Evolutionary conservation across 2,888 invertebrate genomes (phyloP).

Genomic region (Tetanocera ferruginea): DNA sequence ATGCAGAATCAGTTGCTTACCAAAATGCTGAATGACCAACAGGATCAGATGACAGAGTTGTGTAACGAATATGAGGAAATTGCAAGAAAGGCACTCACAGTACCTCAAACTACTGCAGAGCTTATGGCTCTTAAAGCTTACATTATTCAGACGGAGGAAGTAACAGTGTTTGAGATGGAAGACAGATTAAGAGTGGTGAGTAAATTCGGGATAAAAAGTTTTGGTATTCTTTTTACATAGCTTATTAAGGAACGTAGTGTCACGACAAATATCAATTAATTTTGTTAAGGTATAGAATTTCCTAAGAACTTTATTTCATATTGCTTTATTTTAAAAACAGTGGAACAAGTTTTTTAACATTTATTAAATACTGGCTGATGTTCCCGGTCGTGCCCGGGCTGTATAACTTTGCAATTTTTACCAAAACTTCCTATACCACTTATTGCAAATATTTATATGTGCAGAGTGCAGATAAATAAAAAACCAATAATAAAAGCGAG

Average conservation of each 20-base stretch:
- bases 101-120: constrained; percentile 87
- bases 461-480: too few species aligned
- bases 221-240: background rate
- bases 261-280: too few species aligned
- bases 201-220: background rate
- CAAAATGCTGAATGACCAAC: constrained; percentile 85
- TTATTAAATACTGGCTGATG: too few species aligned
- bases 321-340: too few species aligned
- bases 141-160: constrained; percentile 80
- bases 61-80: constrained; percentile 88
- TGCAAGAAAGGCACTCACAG: constrained; percentile 81
- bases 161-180: constrained; percentile 81
- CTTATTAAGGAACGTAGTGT: background rate
- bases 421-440: too few species aligned
- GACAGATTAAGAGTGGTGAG: constrained; percentile 76
- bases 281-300: too few species aligned
- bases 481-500: too few species aligned
- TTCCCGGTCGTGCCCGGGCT: too few species aligned
- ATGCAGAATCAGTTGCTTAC: constrained; percentile 79
- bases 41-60: constrained; percentile 82
- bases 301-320: too few species aligned
- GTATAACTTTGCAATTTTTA: too few species aligned
- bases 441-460: too few species aligned
- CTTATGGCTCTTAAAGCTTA: constrained; percentile 87
- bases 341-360: too few species aligned